A percentile compares a stretch with the other conserved stretches of the same genome.
Conservation (phyloP, 2,113 vertebrate species). For the Furnarius figulus region DNA sequence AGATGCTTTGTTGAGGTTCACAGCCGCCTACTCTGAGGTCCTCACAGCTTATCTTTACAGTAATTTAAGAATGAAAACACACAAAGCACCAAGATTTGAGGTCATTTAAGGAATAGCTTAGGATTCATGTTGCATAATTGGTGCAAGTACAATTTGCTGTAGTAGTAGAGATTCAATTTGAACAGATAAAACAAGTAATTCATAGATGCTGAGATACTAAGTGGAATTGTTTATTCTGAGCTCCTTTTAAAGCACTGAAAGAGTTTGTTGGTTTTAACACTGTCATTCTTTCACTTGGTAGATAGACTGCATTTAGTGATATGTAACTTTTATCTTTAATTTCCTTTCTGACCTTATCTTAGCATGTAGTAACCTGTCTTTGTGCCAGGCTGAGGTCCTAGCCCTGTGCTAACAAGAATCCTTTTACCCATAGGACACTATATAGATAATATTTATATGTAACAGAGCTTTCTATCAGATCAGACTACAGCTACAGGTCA, state of each 20-base stretch:
- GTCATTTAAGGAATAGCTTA: not conserved
- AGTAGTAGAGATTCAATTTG: not conserved
- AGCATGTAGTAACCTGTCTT: not conserved
- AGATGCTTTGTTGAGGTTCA: not conserved
- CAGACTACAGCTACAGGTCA: not conserved
- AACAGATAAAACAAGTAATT: not conserved
- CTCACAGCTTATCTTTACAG: not conserved
- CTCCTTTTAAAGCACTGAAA: not conserved
- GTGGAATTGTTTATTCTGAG: not conserved
- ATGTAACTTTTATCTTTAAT: not conserved
- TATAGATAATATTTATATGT: not conserved
- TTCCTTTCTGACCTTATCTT: not conserved
- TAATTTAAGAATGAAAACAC: not conserved
- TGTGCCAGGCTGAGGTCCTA: not conserved
- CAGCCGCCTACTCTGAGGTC: not conserved
- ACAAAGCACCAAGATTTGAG: not conserved
- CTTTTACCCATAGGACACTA: not conserved
- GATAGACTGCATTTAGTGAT: not conserved
- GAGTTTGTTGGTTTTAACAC: not conserved
- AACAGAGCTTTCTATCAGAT: not conserved
- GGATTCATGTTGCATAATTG: not conserved
- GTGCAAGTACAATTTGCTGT: not conserved
- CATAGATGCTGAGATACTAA: not conserved
- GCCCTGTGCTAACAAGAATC: not conserved
- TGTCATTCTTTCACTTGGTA: rapidly evolving